Evolutionary conservation across 2,113 vertebrate genomes (phyloP).

Genomic region (Tragelaphus buxtoni): DNA sequence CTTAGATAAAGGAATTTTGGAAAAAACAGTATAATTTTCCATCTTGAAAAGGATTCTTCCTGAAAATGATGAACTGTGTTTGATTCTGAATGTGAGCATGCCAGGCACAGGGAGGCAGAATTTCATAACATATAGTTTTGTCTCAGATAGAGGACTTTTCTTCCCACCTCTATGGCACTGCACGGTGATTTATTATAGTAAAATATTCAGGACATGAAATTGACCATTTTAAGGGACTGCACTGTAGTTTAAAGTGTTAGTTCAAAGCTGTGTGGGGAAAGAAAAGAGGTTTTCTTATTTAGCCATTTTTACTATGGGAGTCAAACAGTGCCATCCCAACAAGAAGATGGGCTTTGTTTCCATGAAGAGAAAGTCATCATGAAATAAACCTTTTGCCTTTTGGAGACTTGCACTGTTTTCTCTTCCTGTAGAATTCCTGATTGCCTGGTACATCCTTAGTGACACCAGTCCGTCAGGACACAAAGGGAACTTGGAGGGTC

Average conservation of each 20-base stretch:
- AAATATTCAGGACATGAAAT: neutral
- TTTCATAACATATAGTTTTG: slow-evolving; percentile 70
- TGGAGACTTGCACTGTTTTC: neutral
- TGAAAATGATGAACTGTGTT: slow-evolving; percentile 78
- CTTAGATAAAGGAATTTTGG: slow-evolving; percentile 74
- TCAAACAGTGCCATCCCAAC: neutral
- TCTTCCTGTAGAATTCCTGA: neutral
- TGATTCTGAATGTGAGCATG: slow-evolving; percentile 74
- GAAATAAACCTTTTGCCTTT: neutral
- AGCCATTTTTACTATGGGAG: neutral
- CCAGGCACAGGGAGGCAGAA: slow-evolving; percentile 70
- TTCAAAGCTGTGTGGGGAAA: slow-evolving; percentile 64
- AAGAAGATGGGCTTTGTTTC: slow-evolving; percentile 24
- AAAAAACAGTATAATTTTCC: slow-evolving; percentile 79
- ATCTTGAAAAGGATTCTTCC: slow-evolving; percentile 79
- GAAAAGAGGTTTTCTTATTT: slow-evolving; percentile 23
- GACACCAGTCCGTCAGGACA: neutral
- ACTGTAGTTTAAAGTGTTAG: slow-evolving; percentile 55
- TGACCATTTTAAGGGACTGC: neutral
- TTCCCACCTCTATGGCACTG: slow-evolving; percentile 67
- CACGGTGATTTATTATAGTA: slow-evolving; percentile 31
- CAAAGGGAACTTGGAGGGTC: slow-evolving; percentile 32
- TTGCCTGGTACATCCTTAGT: neutral
- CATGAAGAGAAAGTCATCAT: neutral
- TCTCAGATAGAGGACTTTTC: slow-evolving; percentile 70